A percentile compares a stretch with the other conserved stretches of the same genome.
Evolutionary conservation across 2,888 invertebrate genomes (phyloP).

Genomic region (Hylaea fasciaria): DNA sequence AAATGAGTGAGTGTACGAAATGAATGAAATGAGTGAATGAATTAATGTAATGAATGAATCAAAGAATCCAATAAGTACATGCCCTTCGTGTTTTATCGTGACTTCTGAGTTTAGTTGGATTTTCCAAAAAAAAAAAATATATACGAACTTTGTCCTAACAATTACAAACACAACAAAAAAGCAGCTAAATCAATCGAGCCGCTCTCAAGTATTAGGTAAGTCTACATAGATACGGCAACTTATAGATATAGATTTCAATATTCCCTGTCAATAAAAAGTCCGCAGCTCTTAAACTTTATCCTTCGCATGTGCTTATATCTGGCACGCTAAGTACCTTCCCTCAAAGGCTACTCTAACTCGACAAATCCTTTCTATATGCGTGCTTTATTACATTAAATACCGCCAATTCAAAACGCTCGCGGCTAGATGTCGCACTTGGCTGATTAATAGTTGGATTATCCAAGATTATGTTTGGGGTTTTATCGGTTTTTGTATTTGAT

Average conservation of each 20-base stretch:
- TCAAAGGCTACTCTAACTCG: constrained; percentile 15
- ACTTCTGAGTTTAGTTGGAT: too few species aligned
- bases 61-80: too few species aligned
- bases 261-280: too few species aligned
- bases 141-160: too few species aligned
- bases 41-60: too few species aligned
- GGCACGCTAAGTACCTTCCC: constrained; percentile 6
- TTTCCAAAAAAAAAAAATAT: too few species aligned
- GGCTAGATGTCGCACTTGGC: constrained; percentile 55
- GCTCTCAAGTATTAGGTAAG: too few species aligned
- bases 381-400: constrained; percentile 52
- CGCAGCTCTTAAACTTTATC: neutral
- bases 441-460: constrained; percentile 69
- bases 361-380: constrained; percentile 24
- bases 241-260: too few species aligned
- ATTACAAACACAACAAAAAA: too few species aligned
- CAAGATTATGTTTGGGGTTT: constrained; percentile 58
- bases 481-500: constrained; percentile 53
- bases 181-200: too few species aligned
- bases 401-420: constrained; percentile 55
- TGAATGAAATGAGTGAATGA: neutral
- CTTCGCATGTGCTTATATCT: neutral
- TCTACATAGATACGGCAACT: too few species aligned
- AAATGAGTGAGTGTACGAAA: neutral
- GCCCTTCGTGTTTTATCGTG: too few species aligned